Conservation (phyloP, 2,113 vertebrate genomes). For the Rhea pennata region DNA sequence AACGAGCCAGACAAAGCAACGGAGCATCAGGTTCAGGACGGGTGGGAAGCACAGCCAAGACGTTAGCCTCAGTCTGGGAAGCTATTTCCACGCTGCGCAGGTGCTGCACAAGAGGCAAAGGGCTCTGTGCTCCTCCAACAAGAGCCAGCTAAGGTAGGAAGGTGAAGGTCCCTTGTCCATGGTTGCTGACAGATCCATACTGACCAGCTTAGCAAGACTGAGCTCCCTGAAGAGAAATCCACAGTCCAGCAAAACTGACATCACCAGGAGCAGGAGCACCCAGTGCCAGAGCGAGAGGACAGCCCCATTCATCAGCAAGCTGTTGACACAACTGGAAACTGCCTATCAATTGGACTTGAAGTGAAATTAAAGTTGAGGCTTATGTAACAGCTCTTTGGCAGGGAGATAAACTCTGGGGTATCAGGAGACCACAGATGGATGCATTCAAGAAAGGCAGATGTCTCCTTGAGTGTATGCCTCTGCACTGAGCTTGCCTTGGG, state of each 20-base stretch:
- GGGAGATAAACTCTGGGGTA: neutral
- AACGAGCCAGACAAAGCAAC: neutral
- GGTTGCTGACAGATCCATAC: neutral
- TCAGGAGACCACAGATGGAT: conserved; percentile 69
- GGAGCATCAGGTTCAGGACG: neutral
- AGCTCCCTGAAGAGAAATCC: neutral
- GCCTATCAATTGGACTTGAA: conserved; percentile 2
- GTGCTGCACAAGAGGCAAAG: neutral
- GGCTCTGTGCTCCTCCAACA: neutral
- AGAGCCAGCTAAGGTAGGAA: neutral
- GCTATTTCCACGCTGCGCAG: neutral
- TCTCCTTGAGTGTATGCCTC: conserved; percentile 27
- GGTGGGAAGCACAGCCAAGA: rapidly evolving
- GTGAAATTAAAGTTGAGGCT: conserved; percentile 46
- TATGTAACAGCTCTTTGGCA: conserved; percentile 57
- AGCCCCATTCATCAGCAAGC: neutral
- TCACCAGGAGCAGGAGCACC: neutral
- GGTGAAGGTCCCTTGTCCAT: neutral
- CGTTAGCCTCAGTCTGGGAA: rapidly evolving
- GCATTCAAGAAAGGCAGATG: conserved; percentile 73
- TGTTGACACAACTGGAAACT: conserved; percentile 16
- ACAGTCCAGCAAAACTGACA: rapidly evolving
- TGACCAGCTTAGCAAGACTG: neutral
- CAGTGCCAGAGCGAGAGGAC: neutral
- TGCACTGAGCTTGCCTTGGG: conserved; percentile 46